Evolutionary conservation across 2,113 vertebrate genomes (phyloP).

Genomic region (Propithecus coquereli): DNA sequence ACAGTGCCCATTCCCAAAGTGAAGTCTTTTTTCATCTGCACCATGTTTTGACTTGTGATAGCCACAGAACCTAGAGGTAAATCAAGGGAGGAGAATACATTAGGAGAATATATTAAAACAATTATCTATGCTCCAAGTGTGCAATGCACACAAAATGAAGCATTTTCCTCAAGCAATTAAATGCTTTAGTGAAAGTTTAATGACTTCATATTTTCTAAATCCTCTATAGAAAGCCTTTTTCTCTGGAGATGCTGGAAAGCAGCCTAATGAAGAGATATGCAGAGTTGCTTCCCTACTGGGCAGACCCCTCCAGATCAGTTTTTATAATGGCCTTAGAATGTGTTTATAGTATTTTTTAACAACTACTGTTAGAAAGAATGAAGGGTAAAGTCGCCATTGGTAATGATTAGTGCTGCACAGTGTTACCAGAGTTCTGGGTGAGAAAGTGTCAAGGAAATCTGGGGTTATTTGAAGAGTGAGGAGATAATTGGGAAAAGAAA

Average conservation of each 20-base stretch:
- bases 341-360: slow-evolving; percentile 85
- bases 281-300: slow-evolving; percentile 68
- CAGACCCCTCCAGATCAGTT: slow-evolving; percentile 78
- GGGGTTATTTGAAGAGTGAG: slow-evolving; percentile 48
- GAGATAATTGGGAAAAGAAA: slow-evolving; percentile 59
- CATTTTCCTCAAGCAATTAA: slow-evolving; percentile 76
- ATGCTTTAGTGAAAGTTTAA: slow-evolving; percentile 81
- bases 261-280: slow-evolving; percentile 81
- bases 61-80: slow-evolving; percentile 93
- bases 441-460: slow-evolving; percentile 64
- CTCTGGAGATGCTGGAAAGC: slow-evolving; percentile 78
- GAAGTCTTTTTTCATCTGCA: slow-evolving; percentile 94
- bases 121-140: slow-evolving; percentile 57
- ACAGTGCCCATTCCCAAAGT: slow-evolving; percentile 98
- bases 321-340: slow-evolving; percentile 82
- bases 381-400: slow-evolving; percentile 62
- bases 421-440: slow-evolving; percentile 51
- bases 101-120: slow-evolving; percentile 47
- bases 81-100: slow-evolving; percentile 59
- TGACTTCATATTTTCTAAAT: slow-evolving; percentile 77
- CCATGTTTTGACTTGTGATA: slow-evolving; percentile 95
- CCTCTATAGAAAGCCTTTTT: slow-evolving; percentile 71
- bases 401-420: slow-evolving; percentile 45
- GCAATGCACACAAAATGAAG: slow-evolving; percentile 70
- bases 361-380: slow-evolving; percentile 72